Conservation (phyloP, 2,797 vertebrate species). For the Pseudochromis fuscus region DNA sequence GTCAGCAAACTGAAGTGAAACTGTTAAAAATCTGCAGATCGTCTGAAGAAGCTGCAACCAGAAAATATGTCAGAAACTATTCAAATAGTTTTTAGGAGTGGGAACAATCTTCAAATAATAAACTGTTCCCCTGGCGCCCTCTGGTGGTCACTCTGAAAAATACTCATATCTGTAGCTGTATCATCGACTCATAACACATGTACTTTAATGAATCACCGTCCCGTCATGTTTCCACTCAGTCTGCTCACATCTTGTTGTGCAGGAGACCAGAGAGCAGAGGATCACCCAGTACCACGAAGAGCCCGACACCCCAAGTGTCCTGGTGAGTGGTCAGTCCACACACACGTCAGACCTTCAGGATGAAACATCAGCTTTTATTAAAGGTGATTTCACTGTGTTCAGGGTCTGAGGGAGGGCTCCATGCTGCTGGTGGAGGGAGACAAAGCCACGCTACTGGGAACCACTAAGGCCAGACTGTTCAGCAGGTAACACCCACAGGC, state of each 20-base stretch:
- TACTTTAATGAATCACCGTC: too few species aligned
- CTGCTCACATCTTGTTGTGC: not conserved
- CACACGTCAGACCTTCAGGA: too few species aligned
- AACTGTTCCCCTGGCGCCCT: too few species aligned
- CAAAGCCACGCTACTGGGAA: slow-evolving; percentile 87
- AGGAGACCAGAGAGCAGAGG: slow-evolving; percentile 91
- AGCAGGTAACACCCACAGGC: slow-evolving; percentile 78
- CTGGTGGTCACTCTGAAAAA: too few species aligned
- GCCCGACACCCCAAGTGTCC: slow-evolving; percentile 84
- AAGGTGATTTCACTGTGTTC: not conserved
- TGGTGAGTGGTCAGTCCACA: slow-evolving; percentile 77
- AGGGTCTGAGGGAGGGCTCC: slow-evolving; percentile 90
- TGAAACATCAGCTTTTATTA: not conserved
- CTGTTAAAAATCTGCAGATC: too few species aligned
- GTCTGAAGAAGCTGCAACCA: too few species aligned
- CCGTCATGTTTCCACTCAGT: not conserved
- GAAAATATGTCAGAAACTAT: too few species aligned
- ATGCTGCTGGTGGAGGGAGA: slow-evolving; percentile 90
- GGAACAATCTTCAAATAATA: too few species aligned
- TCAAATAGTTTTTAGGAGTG: too few species aligned
- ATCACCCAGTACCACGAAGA: slow-evolving; percentile 90
- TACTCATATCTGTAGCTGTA: too few species aligned
- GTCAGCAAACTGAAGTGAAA: slow-evolving; percentile 25
- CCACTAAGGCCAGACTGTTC: slow-evolving; percentile 88
- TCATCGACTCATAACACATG: too few species aligned